phyloP scores from a whole-genome alignment of 1,140 invertebrate species.

The Orius laevigatus region DNA sequence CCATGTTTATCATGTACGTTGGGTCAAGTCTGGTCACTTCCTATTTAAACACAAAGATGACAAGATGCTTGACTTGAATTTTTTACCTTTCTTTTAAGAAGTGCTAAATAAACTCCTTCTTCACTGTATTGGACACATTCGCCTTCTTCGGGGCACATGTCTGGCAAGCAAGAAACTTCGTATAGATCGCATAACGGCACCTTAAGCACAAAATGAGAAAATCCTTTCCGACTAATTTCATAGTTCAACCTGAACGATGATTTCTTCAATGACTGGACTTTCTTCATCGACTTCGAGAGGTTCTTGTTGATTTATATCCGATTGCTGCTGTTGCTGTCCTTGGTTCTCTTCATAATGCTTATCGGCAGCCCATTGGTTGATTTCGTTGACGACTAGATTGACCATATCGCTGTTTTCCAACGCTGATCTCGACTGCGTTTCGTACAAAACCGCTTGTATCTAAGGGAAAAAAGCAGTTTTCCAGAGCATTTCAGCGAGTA shows the following conservation, averaged over 20 bases:
- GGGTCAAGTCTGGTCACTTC: conserved; percentile 55
- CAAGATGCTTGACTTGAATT: not conserved
- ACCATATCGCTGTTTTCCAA: conserved; percentile 48
- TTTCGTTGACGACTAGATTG: conserved; percentile 35
- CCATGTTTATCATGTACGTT: conserved; percentile 62
- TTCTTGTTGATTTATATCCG: conserved; percentile 1
- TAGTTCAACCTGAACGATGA: conserved; percentile 1
- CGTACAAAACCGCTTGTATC: conserved; percentile 51
- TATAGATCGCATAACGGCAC: conserved; percentile 56
- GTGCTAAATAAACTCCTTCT: conserved; percentile 48
- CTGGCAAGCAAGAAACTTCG: conserved; percentile 37
- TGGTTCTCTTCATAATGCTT: conserved; percentile 33
- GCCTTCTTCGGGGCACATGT: conserved; percentile 33
- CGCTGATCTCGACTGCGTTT: conserved; percentile 48
- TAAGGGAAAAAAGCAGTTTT: conserved; percentile 25
- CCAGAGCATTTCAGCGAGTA: not conserved
- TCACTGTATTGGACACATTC: conserved; percentile 30
- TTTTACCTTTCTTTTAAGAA: conserved; percentile 32
- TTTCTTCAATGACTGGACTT: conserved; percentile 8
- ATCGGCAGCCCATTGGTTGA: conserved; percentile 41
- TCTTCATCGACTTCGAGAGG: conserved; percentile 6
- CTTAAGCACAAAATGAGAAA: conserved; percentile 23
- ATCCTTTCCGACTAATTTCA: not conserved
- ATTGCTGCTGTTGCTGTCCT: conserved; percentile 19
- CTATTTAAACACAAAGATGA: conserved; percentile 22